Base-by-base conservation (phyloP, 1,140 invertebrate species). In the Zaprionus ghesquierei region DNA sequence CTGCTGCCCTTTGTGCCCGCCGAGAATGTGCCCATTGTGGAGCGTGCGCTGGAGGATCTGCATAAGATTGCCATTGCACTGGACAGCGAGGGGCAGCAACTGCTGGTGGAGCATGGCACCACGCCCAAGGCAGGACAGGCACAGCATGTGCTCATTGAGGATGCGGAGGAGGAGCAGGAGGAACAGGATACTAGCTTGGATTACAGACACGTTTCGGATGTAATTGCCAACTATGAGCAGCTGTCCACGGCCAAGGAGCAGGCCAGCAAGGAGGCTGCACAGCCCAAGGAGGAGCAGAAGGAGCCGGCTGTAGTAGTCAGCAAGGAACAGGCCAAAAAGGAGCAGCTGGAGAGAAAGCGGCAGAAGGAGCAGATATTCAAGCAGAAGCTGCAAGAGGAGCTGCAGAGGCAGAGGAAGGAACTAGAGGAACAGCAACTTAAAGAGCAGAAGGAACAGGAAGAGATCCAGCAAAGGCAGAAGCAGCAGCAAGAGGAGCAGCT, bases 11-110 rank as follows among this genome's bases (percentile, higher is more conserved):
- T 44, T 5, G 35, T 38, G 56, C 71, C 66, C 10, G 59, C 75
- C 23, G 89, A 91, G 58, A 91, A 91, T 61, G 79, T 91, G 74
- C 89, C 89, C 20, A 89, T 89, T 41, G 89, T 91, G 68, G 89
- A 91, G 56, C 69, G 78, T 5, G 89, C 90, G 2, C 65, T 91
- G 15, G 73, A 81, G 65, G 89, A 91, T 63, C 71, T 91, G 59
- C 82, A 89, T 51, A 76, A 60, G 27, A 86, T 86, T 33, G 82
- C 82, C 18, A 23, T 61, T n/a, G 86, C 81, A 0, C 53, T 77
- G 68, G 74, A 59, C 35, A 35, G 31, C 59, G 66, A 71, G 18
- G 68, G 51, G 44, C 77, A 60, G 18, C 56, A 65, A 23, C 27
- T 81, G 35, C 75, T 70, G 35, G 61, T 89, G 38, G 80, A 80